Conservation (phyloP, 2,888 invertebrate species). For the Drosophila heteroneura region DNA sequence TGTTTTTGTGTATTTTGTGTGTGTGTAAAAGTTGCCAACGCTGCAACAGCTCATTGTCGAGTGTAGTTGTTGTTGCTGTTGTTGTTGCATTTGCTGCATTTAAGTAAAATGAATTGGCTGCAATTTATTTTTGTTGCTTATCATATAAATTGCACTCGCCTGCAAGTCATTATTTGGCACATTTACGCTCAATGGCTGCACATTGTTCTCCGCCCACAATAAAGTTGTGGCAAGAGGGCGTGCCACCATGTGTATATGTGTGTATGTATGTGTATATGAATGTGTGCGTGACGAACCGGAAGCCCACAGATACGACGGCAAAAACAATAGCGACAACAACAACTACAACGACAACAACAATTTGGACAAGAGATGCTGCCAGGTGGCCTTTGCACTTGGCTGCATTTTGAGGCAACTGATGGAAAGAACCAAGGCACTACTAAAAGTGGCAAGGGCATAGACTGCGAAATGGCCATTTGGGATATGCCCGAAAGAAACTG, state of each 20-base stretch:
- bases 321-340: constrained; percentile 30
- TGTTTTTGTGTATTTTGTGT: neutral
- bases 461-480: constrained; percentile 34
- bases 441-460: constrained; percentile 12
- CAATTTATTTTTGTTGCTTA: constrained; percentile 82
- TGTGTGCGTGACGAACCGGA: constrained; percentile 76
- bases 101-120: constrained; percentile 82
- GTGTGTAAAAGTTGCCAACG: constrained; percentile 49
- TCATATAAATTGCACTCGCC: constrained; percentile 82
- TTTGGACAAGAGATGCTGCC: constrained; percentile 50
- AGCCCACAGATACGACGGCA: constrained; percentile 62
- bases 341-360: constrained; percentile 33
- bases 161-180: constrained; percentile 82
- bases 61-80: constrained; percentile 24
- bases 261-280: constrained; percentile 25
- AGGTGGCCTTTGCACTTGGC: constrained; percentile 77
- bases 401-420: constrained; percentile 61
- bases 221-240: constrained; percentile 39
- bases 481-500: constrained; percentile 59
- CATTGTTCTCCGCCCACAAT: constrained; percentile 65
- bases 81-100: constrained; percentile 57
- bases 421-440: constrained; percentile 11
- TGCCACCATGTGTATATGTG: constrained; percentile 17
- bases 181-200: constrained; percentile 81
- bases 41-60: constrained; percentile 56